Base-by-base conservation (phyloP, 2,797 vertebrate species). In the Enteromius paludinosus region DNA sequence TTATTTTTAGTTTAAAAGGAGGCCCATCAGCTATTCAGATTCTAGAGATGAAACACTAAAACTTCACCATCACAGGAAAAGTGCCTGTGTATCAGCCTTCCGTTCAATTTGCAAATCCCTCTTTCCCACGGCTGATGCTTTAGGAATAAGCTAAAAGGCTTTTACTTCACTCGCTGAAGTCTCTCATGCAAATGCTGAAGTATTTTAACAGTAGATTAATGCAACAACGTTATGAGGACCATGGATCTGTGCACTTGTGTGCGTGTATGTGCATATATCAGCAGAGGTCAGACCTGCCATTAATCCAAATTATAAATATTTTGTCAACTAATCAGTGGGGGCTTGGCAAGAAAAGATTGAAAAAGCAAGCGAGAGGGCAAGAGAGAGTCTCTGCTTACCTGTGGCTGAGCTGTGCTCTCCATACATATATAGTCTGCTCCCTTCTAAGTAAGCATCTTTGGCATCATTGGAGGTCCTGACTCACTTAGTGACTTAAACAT, bases 111-210 rank as follows among this genome's bases (percentile, higher is more conserved):
- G 25, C 28, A 68, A 64, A 69, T 84, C 71, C 83, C 41, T 64
- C 17, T 78, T 72, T 47, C 17, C 35, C 71, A 43, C 35, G 28
- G 41, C 64, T 86, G 90, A 94, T 86, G 89, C 85, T 89, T 90
- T 89, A 86, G 82, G 86, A 61, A 90, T 90, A 87, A 85, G 84
- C 87, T 75, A 89, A 91, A 90, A 83, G 84, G 83, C 28, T 87
- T 89, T 88, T 87, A 59, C 56, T 76, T 68, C 78, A 52, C 71
- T 68, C 61, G 59, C 49, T 20, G 59, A 61, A 69, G 79, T 61
- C 64, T 75, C 62, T 79, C 28, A 78, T 66, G 61, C 72, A 83
- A 61, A 70, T 81, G 41, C 52, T 45, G 9, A 43, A 74, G 56
- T 81, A 71, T 52, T 81, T 81, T 73, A 62, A 65, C 79, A 52